Conservation (phyloP, 2,797 vertebrate species). For the Sebastes baramenuke region DNA sequence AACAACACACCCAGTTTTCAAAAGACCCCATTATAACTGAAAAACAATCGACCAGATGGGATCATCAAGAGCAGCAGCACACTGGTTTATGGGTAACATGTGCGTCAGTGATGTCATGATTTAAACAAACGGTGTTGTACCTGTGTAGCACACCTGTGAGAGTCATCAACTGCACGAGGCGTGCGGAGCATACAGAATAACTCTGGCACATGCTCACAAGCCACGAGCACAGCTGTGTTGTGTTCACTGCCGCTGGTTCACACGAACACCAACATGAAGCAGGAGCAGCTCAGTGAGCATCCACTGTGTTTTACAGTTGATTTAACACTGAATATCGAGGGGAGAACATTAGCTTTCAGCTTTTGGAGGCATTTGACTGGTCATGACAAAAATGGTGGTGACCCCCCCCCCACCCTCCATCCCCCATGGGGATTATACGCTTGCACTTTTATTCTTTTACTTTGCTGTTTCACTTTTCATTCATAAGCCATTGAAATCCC, state of each 20-base stretch:
- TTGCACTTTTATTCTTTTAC: background rate
- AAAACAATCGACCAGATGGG: background rate
- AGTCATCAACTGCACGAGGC: background rate
- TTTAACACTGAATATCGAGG: background rate
- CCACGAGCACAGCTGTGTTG: background rate
- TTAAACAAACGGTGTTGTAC: background rate
- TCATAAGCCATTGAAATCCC: background rate
- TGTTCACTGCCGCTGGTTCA: background rate
- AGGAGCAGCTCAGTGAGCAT: background rate
- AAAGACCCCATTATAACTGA: background rate
- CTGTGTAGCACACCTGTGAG: background rate
- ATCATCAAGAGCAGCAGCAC: background rate
- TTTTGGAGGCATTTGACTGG: background rate
- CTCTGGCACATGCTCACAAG: background rate
- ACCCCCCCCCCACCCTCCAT: background rate
- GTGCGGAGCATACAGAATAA: background rate
- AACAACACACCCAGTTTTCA: background rate
- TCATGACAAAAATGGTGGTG: background rate
- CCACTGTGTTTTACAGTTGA: background rate
- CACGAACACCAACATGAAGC: background rate
- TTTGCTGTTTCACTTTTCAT: constrained; percentile 1
- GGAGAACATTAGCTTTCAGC: background rate
- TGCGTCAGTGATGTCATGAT: background rate
- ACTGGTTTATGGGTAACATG: background rate
- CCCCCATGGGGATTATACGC: background rate